Base-by-base conservation (phyloP, 2,888 invertebrate species). In the Melangyna quadrimaculata region DNA sequence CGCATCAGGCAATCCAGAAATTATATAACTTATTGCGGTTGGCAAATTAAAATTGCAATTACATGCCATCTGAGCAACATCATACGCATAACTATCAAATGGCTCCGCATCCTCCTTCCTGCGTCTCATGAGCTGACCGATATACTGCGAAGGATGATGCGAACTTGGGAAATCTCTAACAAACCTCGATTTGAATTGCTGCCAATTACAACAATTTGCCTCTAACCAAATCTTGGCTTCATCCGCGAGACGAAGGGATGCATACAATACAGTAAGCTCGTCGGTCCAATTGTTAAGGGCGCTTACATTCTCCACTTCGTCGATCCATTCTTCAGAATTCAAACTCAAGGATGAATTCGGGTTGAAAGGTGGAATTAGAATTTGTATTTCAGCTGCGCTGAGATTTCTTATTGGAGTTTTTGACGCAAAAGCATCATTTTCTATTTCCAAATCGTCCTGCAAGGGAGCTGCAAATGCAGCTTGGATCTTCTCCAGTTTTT, bases 261-360 rank as follows among this genome's bases (percentile, higher is more conserved):
- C 61, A 45, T 80, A 75, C 5, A 74, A 27, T 17, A 75, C 48
- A 0, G 80, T 80, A 1, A 70, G 6, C 1, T 69, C 43, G 19
- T 80, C 80, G 37, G 55, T 29, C 80, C 80, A 80, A 7, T 48
- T 12, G 2, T 63, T 12, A 2, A 63, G 14, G 19, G 14, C 10
- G 9, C 70, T 22, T 6, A 63, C 10, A 14, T 75, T 70, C 8
- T 80, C 80, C 0, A 80, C 37, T 29, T n/a, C n/a, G 22, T 69
- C 63, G 10, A 80, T 29, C 80, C 80, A 80, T 17, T 75, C 53
- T 3, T 35, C 12, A 10, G 80, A 69, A 24, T 55, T 80, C 14
- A 80, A 43, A 0, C 80, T 70, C 4, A 29, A 3, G 3, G 22
- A 12, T 2, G 70, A 74, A 10, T 27, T 22, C 1, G 80, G 74